Conservation (phyloP, 2,888 invertebrate species). For the Tigriopus californicus region DNA sequence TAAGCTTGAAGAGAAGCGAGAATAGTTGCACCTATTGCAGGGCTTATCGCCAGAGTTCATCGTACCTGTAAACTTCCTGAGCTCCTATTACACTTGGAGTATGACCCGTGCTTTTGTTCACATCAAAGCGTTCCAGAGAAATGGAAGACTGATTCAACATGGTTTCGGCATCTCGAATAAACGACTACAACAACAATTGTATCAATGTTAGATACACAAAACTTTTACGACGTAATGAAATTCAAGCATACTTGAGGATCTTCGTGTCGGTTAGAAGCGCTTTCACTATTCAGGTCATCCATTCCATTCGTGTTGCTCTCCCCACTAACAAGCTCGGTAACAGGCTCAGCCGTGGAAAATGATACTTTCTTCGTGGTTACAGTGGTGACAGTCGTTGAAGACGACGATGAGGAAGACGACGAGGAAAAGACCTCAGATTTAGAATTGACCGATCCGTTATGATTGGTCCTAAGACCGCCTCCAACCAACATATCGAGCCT, state of each 20-base stretch:
- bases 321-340: not conserved
- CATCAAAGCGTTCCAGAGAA: slow-evolving; percentile 10
- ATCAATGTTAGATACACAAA: not conserved
- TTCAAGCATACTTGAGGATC: not conserved
- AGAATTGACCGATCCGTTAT: too few species aligned
- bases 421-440: too few species aligned
- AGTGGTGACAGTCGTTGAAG: too few species aligned
- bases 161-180: slow-evolving; percentile 57
- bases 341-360: not conserved
- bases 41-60: too few species aligned
- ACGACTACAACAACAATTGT: slow-evolving; percentile 38
- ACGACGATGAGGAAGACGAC: too few species aligned
- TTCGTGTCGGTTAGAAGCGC: not conserved
- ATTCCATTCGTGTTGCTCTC: not conserved
- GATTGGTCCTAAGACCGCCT: not conserved
- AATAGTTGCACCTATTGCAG: too few species aligned
- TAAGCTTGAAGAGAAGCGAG: too few species aligned
- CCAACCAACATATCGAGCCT: slow-evolving; percentile 22
- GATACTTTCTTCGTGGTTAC: slow-evolving; percentile 3
- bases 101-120: slow-evolving; percentile 31
- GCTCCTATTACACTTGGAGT: slow-evolving; percentile 94
- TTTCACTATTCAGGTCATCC: not conserved
- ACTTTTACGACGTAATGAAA: not conserved
- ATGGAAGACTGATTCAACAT: slow-evolving; percentile 32
- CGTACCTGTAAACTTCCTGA: slow-evolving; percentile 88